Percentiles rank a stretch among this genome's conserved stretches.
These are phyloP conservation scores for Gnatocerus cornutus DNA, from an alignment of 2,888 invertebrate genomes.

Conservation along the genomic window DNA sequence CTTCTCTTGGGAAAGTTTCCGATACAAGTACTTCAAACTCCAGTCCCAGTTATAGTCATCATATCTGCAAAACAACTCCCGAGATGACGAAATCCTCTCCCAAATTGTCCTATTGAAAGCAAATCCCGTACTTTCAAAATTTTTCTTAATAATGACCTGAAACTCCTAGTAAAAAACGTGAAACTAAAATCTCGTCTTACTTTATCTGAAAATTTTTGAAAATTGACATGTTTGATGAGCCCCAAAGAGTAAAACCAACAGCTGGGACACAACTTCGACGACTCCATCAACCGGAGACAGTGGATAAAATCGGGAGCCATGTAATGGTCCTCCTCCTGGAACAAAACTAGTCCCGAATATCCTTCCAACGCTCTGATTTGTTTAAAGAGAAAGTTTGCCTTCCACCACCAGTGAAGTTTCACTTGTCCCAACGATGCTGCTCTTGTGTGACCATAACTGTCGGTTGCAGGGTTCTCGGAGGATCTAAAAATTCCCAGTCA, in stretches of 20 bases:
- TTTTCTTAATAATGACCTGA: slow-evolving; percentile 2
- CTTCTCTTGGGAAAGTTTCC: not conserved
- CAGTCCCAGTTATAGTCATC: slow-evolving; percentile 83
- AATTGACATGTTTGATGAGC: not conserved
- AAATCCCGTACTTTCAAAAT: slow-evolving; percentile 76
- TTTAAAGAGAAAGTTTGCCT: slow-evolving; percentile 29
- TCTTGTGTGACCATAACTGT: slow-evolving; percentile 4
- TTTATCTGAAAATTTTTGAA: not conserved
- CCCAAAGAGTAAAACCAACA: slow-evolving; percentile 22
- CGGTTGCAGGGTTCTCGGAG: too few species aligned
- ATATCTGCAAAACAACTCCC: slow-evolving; percentile 75
- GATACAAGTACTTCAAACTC: slow-evolving; percentile 69
- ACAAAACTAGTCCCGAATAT: slow-evolving; percentile 9
- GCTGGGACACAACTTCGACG: not conserved
- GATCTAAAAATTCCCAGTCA: too few species aligned
- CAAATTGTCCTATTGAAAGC: slow-evolving; percentile 74
- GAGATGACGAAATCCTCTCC: slow-evolving; percentile 73
- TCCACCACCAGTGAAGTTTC: slow-evolving; percentile 40
- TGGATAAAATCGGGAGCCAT: slow-evolving; percentile 28
- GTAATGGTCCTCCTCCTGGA: slow-evolving; percentile 31
- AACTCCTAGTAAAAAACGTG: not conserved
- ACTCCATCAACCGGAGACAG: slow-evolving; percentile 16
- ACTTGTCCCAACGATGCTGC: slow-evolving; percentile 3
- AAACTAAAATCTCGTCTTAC: slow-evolving; percentile 1
- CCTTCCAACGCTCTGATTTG: not conserved